These are phyloP conservation scores for Mnemiopsis leidyi DNA, from an alignment of 37 sponge, comb jelly and placozoan species.

Conservation along the genomic window DNA sequence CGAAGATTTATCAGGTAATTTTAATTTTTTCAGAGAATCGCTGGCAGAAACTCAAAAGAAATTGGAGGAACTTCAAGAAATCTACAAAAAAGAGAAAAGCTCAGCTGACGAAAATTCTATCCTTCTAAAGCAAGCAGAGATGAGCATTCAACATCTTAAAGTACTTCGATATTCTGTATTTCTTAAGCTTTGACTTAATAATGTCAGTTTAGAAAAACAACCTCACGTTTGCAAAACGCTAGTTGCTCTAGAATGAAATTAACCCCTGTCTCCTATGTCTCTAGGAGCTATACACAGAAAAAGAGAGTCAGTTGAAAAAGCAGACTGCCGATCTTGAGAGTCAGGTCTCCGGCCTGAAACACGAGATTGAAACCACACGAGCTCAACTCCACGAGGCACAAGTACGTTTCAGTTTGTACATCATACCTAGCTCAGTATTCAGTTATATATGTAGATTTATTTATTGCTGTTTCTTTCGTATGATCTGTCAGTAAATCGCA, in stretches of 20 bases:
- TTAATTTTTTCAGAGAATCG: not conserved
- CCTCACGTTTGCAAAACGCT: too few species aligned
- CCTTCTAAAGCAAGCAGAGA: conserved; percentile 58
- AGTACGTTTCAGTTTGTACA: too few species aligned
- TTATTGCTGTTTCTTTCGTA: too few species aligned
- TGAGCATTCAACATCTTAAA: conserved; percentile 55
- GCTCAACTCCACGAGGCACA: conserved; percentile 22
- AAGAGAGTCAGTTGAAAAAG: conserved; percentile 14
- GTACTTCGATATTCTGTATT: not conserved
- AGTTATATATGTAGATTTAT: too few species aligned
- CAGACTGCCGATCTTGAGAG: not conserved
- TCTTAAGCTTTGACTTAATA: not conserved
- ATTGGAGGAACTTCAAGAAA: not conserved
- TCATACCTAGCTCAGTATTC: too few species aligned
- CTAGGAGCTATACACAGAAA: conserved; percentile 40
- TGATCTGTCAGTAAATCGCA: too few species aligned
- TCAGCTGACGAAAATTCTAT: not conserved
- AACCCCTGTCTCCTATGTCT: too few species aligned
- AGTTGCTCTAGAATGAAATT: too few species aligned
- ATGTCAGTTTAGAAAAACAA: not conserved
- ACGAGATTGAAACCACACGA: conserved; percentile 15
- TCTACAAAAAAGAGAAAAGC: conserved; percentile 19
- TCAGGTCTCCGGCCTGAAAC: not conserved
- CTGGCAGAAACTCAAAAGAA: not conserved
- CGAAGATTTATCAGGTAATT: too few species aligned